Conservation (phyloP, 2,888 invertebrate genomes). For the Spatulosminthurus flaviceps region DNA sequence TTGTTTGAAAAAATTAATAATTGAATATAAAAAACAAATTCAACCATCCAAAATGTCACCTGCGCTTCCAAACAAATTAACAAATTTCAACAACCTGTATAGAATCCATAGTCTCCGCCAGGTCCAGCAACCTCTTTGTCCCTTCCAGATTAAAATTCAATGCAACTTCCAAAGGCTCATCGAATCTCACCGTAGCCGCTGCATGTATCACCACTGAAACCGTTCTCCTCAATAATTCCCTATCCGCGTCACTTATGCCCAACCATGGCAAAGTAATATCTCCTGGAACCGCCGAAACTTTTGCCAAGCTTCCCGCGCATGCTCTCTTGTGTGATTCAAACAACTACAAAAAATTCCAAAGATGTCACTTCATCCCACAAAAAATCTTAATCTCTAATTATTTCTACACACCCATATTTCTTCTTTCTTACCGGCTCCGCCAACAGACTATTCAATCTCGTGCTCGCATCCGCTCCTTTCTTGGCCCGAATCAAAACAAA, state of each 20-base stretch:
- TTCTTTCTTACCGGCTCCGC: conserved; percentile 15
- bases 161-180: conserved; percentile 22
- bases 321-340: too few species aligned
- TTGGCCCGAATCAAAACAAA: conserved; percentile 27
- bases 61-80: too few species aligned
- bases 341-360: too few species aligned
- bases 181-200: conserved; percentile 34
- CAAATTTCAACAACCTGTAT: conserved; percentile 29
- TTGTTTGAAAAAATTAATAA: too few species aligned
- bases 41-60: too few species aligned
- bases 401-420: too few species aligned
- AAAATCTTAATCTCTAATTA: neutral
- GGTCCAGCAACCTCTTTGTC: conserved; percentile 11
- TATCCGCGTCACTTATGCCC: neutral
- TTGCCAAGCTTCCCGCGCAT: too few species aligned
- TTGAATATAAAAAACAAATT: too few species aligned
- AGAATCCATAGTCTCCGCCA: neutral
- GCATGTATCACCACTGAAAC: conserved; percentile 26
- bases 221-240: neutral
- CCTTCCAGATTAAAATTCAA: conserved; percentile 18
- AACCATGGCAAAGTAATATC: conserved; percentile 21
- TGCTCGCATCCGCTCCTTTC: conserved; percentile 6
- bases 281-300: neutral
- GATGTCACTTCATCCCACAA: too few species aligned
- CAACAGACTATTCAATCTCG: neutral